phyloP scores from a whole-genome alignment of 2,113 vertebrate genomes.

The Sphyrna mokarran region DNA sequence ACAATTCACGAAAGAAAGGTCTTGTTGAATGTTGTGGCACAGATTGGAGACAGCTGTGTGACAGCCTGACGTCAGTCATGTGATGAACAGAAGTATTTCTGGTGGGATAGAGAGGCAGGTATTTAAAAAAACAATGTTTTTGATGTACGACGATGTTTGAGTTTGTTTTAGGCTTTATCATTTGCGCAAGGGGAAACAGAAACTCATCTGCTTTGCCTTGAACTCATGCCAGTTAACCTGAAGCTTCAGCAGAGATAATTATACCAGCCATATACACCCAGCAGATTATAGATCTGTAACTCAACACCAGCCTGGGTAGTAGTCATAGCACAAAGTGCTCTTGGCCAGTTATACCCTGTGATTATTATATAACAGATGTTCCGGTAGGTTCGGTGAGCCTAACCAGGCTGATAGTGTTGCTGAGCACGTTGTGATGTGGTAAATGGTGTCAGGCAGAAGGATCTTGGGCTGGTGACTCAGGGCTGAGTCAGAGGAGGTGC shows the following conservation, averaged over 20 bases:
- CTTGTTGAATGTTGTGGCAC: background rate
- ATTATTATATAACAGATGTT: constrained; percentile 29
- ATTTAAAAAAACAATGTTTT: background rate
- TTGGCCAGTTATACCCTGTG: background rate
- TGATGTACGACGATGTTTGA: background rate
- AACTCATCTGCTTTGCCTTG: background rate
- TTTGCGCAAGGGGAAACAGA: background rate
- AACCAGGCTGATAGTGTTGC: background rate
- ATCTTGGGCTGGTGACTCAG: constrained; percentile 2
- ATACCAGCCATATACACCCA: background rate
- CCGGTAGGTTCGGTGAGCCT: background rate
- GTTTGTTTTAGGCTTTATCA: background rate
- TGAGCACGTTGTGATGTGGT: background rate
- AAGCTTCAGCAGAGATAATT: constrained; percentile 17
- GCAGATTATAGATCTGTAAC: background rate
- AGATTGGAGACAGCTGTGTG: background rate
- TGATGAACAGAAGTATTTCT: background rate
- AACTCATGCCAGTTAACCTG: constrained; percentile 8
- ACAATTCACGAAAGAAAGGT: background rate
- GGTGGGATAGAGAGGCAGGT: background rate
- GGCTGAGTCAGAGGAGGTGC: background rate
- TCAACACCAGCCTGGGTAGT: background rate
- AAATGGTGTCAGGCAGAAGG: background rate
- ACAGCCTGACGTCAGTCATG: background rate
- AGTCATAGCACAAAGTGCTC: background rate